These are phyloP conservation scores for Patiria pectinifera DNA, from an alignment of 53 echinoderm and acorn worm genomes.

Conservation along the genomic window DNA sequence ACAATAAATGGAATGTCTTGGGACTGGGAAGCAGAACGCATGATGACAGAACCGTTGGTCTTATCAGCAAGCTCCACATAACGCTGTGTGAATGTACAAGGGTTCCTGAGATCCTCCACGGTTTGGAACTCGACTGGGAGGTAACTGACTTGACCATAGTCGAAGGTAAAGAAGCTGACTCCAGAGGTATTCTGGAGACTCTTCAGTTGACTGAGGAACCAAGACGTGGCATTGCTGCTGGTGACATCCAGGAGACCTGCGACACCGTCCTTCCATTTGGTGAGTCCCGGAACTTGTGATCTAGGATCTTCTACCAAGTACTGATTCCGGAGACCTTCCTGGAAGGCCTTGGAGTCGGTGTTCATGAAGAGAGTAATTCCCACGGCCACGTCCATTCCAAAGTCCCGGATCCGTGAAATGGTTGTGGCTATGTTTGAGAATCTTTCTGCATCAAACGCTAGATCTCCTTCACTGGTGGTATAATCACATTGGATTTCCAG, in stretches of 20 bases:
- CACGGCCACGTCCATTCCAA: conserved; percentile 70
- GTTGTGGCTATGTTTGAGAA: conserved; percentile 67
- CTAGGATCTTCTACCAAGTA: conserved; percentile 83
- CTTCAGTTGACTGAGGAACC: conserved; percentile 72
- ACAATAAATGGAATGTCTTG: conserved; percentile 77
- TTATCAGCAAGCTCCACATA: conserved; percentile 73
- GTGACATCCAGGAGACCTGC: conserved; percentile 84
- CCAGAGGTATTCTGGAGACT: conserved; percentile 56
- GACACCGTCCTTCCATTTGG: conserved; percentile 78
- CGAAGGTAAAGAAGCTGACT: conserved; percentile 83
- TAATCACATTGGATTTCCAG: conserved; percentile 82
- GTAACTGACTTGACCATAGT: conserved; percentile 92
- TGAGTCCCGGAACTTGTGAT: conserved; percentile 84
- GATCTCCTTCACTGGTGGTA: conserved; percentile 72
- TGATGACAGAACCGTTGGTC: conserved; percentile 52
- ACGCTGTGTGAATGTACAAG: conserved; percentile 76
- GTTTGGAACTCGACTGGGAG: conserved; percentile 88
- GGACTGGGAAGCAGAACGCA: conserved; percentile 77
- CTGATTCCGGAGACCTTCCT: conserved; percentile 62
- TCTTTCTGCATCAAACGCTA: conserved; percentile 74
- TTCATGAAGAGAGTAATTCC: conserved; percentile 79
- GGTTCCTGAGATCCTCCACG: conserved; percentile 62
- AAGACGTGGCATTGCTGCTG: conserved; percentile 62
- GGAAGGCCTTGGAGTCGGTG: conserved; percentile 77
- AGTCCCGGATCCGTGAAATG: conserved; percentile 49